Conservation (phyloP, 2,888 invertebrate species). For the Melinopterus prodromus region DNA sequence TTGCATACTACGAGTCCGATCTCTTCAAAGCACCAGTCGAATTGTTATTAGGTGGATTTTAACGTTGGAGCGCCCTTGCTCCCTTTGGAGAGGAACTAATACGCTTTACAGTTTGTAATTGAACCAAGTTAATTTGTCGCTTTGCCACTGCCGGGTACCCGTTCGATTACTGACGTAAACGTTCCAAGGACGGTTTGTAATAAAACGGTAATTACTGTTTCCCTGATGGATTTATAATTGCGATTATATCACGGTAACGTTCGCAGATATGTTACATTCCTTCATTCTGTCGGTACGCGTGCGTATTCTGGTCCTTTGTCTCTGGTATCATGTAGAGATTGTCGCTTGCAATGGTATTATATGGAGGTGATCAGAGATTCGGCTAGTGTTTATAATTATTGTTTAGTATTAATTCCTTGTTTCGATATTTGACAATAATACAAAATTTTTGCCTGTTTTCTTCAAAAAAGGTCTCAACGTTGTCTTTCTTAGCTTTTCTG, state of each 20-base stretch:
- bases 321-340: background rate
- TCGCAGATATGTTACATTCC: background rate
- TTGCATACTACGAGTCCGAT: background rate
- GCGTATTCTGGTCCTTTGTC: background rate
- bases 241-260: background rate
- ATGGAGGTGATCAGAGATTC: too few species aligned
- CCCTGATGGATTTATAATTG: background rate
- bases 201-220: background rate
- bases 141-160: background rate
- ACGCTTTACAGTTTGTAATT: slow-evolving; percentile 25
- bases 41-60: background rate
- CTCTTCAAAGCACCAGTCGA: slow-evolving; percentile 4
- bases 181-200: background rate
- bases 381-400: too few species aligned
- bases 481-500: too few species aligned
- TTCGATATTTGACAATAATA: too few species aligned
- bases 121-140: slow-evolving; percentile 17
- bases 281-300: background rate
- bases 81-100: slow-evolving; percentile 12
- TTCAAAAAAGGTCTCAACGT: too few species aligned
- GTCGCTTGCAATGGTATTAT: too few species aligned
- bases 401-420: too few species aligned
- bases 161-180: slow-evolving; percentile 4
- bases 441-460: too few species aligned
- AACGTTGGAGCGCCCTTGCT: background rate